Conservation (phyloP, 1,140 invertebrate genomes). For the Vanessa tameamea region DNA sequence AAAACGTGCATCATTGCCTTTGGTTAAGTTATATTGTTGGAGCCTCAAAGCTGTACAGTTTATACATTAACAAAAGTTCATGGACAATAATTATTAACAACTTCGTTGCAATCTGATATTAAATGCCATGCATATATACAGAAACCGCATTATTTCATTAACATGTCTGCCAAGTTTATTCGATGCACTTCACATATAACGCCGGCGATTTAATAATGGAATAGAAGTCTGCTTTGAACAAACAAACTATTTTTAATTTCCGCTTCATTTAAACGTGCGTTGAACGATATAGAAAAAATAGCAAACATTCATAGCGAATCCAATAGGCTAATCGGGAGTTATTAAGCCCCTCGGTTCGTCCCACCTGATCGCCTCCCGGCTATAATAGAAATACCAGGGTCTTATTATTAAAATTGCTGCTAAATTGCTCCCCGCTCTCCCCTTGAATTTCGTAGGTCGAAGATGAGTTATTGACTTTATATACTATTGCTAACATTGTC, state of each 20-base stretch:
- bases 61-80: not conserved
- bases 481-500: slow-evolving; percentile 42
- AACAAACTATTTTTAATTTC: slow-evolving; percentile 76
- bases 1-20: not conserved
- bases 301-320: slow-evolving; percentile 80
- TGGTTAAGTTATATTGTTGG: not conserved
- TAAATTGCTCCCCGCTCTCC: slow-evolving; percentile 79
- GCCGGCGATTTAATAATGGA: slow-evolving; percentile 54
- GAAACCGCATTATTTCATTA: slow-evolving; percentile 49
- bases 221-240: slow-evolving; percentile 48
- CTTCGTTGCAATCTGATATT: slow-evolving; percentile 20
- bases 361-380: slow-evolving; percentile 77
- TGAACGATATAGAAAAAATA: slow-evolving; percentile 78
- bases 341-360: slow-evolving; percentile 73
- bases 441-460: slow-evolving; percentile 70
- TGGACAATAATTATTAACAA: not conserved
- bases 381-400: slow-evolving; percentile 80
- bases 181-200: slow-evolving; percentile 47
- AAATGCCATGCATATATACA: slow-evolving; percentile 40
- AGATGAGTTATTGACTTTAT: slow-evolving; percentile 70
- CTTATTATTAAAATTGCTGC: slow-evolving; percentile 82
- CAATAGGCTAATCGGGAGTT: slow-evolving; percentile 80
- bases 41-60: not conserved
- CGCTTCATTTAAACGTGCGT: slow-evolving; percentile 68
- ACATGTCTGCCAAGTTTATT: slow-evolving; percentile 48